Conservation (phyloP, 2,888 invertebrate genomes). For the Acleris laterana region DNA sequence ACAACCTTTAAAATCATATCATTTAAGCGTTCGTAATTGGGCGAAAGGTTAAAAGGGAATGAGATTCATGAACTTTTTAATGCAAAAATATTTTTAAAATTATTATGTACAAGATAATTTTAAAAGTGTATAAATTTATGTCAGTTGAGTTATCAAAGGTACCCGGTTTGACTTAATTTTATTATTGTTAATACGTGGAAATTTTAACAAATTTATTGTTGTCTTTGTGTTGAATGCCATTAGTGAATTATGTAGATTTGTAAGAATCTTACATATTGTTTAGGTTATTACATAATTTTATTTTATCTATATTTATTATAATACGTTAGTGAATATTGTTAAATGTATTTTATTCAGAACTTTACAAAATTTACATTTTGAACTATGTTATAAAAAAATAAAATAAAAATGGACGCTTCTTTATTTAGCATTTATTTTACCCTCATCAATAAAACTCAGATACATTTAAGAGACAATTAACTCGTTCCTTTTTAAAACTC, state of each 20-base stretch:
- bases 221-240: conserved; percentile 64
- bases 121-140: too few species aligned
- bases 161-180: conserved; percentile 38
- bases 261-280: conserved; percentile 31
- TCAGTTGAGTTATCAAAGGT: conserved; percentile 15
- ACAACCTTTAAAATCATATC: too few species aligned
- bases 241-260: conserved; percentile 54
- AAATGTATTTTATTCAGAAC: conserved; percentile 76
- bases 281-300: conserved; percentile 47
- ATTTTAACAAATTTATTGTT: conserved; percentile 48
- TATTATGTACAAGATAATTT: too few species aligned
- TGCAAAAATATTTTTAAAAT: too few species aligned
- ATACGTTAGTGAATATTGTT: conserved; percentile 69
- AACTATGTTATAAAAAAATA: conserved; percentile 66
- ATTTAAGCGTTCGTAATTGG: too few species aligned
- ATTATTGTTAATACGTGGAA: conserved; percentile 45
- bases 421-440: conserved; percentile 38
- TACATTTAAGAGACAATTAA: too few species aligned
- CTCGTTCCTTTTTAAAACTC: too few species aligned
- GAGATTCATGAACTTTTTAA: too few species aligned
- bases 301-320: conserved; percentile 52
- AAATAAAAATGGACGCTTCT: conserved; percentile 76
- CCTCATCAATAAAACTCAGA: too few species aligned
- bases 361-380: conserved; percentile 82
- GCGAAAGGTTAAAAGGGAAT: too few species aligned